Evolutionary conservation across 1,140 invertebrate species (phyloP).

Genomic region (Nilaparvata lugens): DNA sequence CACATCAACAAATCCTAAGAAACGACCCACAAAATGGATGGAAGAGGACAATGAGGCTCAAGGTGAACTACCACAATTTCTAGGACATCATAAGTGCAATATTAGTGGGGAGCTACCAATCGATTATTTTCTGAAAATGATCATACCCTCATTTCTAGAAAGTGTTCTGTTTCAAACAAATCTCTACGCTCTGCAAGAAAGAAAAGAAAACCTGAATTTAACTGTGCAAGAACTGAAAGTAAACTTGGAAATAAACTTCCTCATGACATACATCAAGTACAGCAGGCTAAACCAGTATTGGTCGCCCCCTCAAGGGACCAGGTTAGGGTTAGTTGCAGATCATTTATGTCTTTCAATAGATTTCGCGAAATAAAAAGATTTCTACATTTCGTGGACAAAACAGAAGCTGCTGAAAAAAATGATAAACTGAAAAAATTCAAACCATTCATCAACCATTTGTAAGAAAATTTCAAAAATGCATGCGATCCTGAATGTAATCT

Average conservation of each 20-base stretch:
- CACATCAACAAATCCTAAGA: no score
- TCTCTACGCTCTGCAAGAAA: no score
- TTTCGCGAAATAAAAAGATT: slow-evolving; percentile 28
- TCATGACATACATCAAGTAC: slow-evolving; percentile 6
- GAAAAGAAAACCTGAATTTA: no score
- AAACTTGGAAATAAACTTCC: background rate
- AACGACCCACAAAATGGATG: no score
- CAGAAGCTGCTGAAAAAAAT: slow-evolving; percentile 14
- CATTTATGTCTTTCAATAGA: slow-evolving; percentile 26
- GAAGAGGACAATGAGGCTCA: no score
- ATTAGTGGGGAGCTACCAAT: no score
- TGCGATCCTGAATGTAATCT: slow-evolving; percentile 29
- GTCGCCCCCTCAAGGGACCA: background rate
- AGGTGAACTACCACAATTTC: no score
- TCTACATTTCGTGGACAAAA: slow-evolving; percentile 29
- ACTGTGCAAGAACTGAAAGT: background rate
- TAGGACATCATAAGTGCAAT: no score
- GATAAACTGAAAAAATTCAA: slow-evolving; percentile 23
- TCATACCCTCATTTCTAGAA: no score
- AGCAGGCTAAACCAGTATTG: slow-evolving; percentile 3
- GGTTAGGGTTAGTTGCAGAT: background rate
- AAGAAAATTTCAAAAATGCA: slow-evolving; percentile 22
- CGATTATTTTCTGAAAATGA: no score
- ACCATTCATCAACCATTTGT: slow-evolving; percentile 24
- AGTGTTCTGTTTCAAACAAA: no score